Evolutionary conservation across 2,113 vertebrate genomes (phyloP), one percentile per base, ranked within the genome.

Genomic region (Anarrhichthys ocellatus): DNA sequence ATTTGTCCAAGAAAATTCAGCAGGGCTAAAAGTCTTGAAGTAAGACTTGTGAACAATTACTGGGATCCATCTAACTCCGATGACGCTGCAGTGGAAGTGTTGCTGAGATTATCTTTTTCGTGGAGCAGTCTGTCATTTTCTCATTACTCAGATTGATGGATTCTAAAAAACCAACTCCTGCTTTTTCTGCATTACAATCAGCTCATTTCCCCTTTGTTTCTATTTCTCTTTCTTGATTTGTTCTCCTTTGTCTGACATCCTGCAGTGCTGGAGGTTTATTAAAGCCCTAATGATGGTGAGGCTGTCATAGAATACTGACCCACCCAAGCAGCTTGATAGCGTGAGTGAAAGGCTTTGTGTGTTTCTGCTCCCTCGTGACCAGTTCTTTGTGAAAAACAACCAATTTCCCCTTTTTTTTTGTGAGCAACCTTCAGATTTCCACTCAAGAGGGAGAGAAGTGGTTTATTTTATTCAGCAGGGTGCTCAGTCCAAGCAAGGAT

Each of bases 271-370:
- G 46, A 75, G 44, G 64, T 85, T 82, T 91, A 86, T 82, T 91
- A 86, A 86, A 87, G 80, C 84, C 61, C 72, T 92, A 87, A 85
- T 84, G 85, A 90, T 81, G 85, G 65, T 78, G 88, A 87, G 74
- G 78, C 86, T 91, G 87, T 91, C 88, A 89, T 81, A 90, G 83
- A 87, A 79, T 50, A 73, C 85, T 89, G 89, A 92, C 87, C 89
- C 85, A 76, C 85, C 75, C 79, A 24, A 88, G 80, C 80, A 89
- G 82, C 67, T 80, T 86, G 84, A 88, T 87, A 72, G 82, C 66
- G 10, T 82, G 82, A 87, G 83, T 54, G 78, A 86, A 79, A 78
- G 64, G 59, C 74, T 81, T 71, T 85, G 76, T 80, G 81, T 81
- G 83, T 52, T 86, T 83, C 69, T 76, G 74, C 72, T 85, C 68